phyloP scores from a whole-genome alignment of 2,888 invertebrate genomes.

The Pardosa pseudoannulata region DNA sequence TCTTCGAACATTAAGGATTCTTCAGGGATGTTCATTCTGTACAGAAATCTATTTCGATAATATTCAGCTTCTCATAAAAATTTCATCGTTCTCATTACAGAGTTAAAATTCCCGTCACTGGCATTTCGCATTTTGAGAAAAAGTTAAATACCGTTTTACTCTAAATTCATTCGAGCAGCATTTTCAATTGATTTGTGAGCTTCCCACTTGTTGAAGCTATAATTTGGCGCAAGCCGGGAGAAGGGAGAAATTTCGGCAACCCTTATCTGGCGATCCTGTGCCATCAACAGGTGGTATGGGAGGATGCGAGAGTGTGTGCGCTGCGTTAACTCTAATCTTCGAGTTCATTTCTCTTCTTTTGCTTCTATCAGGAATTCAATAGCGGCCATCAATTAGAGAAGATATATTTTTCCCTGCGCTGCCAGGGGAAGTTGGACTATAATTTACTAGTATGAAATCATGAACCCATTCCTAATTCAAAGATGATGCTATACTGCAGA shows the following conservation, averaged over 20 bases:
- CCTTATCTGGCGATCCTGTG: neutral
- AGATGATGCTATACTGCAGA: no score
- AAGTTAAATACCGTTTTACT: no score
- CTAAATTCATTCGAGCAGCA: no score
- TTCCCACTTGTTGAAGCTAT: neutral
- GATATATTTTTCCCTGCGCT: neutral
- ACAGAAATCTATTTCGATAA: no score
- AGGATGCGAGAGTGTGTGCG: neutral
- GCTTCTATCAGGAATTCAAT: neutral
- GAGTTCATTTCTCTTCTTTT: neutral
- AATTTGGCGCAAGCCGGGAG: neutral
- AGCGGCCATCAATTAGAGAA: neutral
- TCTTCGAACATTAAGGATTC: no score
- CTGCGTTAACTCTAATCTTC: neutral
- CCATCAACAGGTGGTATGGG: neutral
- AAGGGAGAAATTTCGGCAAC: conserved; percentile 1
- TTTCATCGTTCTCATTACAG: no score
- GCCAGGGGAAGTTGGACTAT: neutral
- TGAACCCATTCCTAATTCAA: no score
- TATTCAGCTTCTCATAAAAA: no score
- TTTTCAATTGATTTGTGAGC: neutral
- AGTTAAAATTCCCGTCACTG: no score
- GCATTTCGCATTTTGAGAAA: no score
- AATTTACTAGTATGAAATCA: no score
- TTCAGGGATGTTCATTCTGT: no score